phyloP scores from a whole-genome alignment of 1,140 invertebrate species.

The Calephelis virginiensis region DNA sequence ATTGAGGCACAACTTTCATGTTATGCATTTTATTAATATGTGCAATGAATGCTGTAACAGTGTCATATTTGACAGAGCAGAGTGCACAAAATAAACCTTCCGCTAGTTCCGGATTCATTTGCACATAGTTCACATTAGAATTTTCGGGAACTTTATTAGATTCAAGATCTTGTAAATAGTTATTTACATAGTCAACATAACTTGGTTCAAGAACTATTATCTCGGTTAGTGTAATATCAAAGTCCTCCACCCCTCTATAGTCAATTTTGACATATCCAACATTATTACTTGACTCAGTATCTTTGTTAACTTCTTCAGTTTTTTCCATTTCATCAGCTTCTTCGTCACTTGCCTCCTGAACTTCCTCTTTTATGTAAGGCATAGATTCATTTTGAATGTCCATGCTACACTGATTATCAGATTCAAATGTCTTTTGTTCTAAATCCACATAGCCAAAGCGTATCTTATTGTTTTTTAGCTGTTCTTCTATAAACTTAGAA shows the following conservation, averaged over 20 bases:
- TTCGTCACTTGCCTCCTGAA: slow-evolving; percentile 32
- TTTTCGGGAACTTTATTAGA: slow-evolving; percentile 47
- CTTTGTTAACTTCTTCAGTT: slow-evolving; percentile 25
- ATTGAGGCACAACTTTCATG: slow-evolving; percentile 53
- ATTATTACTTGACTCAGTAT: slow-evolving; percentile 30
- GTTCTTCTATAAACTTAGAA: slow-evolving; percentile 52
- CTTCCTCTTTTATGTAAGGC: slow-evolving; percentile 61
- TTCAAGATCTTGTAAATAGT: slow-evolving; percentile 46
- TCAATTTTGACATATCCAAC: slow-evolving; percentile 37
- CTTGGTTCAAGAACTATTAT: slow-evolving; percentile 58
- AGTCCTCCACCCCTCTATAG: slow-evolving; percentile 67
- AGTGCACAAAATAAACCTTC: slow-evolving; percentile 50
- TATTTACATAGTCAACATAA: slow-evolving; percentile 62
- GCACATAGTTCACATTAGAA: slow-evolving; percentile 52
- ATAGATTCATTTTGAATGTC: slow-evolving; percentile 16
- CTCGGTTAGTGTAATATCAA: slow-evolving; percentile 68
- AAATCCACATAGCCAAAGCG: slow-evolving; percentile 58
- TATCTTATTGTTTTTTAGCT: slow-evolving; percentile 44
- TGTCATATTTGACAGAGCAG: slow-evolving; percentile 49
- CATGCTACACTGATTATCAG: slow-evolving; percentile 30
- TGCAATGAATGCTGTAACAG: slow-evolving; percentile 38
- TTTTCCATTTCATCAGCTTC: not conserved
- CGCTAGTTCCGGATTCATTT: slow-evolving; percentile 36
- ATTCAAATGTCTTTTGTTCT: slow-evolving; percentile 30
- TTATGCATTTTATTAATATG: slow-evolving; percentile 69